phyloP scores from a whole-genome alignment of 2,113 vertebrate genomes.

The Psittacula cyanocephala region DNA sequence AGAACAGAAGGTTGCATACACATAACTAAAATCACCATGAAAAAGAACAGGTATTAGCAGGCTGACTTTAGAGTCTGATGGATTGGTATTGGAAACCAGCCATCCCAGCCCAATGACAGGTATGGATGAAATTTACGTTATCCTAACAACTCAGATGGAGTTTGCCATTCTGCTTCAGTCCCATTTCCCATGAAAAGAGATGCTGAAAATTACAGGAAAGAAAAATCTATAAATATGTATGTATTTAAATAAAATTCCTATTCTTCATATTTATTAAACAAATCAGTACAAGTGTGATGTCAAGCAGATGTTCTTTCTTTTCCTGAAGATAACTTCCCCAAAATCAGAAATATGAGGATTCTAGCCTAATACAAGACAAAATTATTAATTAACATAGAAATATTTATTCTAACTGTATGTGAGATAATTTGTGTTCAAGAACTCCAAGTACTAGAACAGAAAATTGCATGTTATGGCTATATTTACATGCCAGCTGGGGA shows the following conservation, averaged over 20 bases:
- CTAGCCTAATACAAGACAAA: background rate
- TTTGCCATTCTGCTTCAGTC: background rate
- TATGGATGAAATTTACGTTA: background rate
- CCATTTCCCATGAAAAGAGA: background rate
- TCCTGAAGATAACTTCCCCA: background rate
- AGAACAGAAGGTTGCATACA: background rate
- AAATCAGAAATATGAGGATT: background rate
- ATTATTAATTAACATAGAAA: background rate
- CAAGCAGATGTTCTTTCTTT: background rate
- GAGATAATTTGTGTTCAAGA: background rate
- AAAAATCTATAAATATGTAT: background rate
- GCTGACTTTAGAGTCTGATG: background rate
- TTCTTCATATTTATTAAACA: background rate
- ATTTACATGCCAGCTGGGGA: fast-evolving
- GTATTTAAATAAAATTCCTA: background rate
- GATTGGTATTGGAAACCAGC: background rate
- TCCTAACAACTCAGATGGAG: background rate
- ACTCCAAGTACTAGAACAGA: background rate
- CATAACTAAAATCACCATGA: background rate
- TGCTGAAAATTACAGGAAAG: background rate
- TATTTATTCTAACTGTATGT: background rate
- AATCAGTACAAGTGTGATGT: background rate
- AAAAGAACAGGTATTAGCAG: background rate
- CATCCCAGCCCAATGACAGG: background rate
- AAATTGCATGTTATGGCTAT: background rate